These are phyloP conservation scores for Aelia acuminata DNA, from an alignment of 2,888 invertebrate genomes.

Conservation along the genomic window DNA sequence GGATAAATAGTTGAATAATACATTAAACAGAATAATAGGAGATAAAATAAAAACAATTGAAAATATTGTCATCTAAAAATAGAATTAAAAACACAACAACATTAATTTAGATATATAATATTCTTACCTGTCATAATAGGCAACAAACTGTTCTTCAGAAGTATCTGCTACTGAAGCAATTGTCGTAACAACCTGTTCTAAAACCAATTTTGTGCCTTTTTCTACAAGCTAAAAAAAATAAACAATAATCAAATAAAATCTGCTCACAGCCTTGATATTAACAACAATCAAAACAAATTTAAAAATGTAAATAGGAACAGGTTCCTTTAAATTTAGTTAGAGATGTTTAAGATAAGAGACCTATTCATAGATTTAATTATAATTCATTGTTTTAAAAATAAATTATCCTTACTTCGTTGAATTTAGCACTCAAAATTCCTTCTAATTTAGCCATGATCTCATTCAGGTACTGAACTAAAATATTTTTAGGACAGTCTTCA, in stretches of 20 bases:
- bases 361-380: conserved; percentile 49
- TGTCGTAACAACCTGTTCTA: conserved; percentile 99
- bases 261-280: too few relatives aligned
- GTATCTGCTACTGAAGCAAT: conserved; percentile 99
- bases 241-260: neutral
- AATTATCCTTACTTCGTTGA: conserved; percentile 81
- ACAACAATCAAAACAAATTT: too few relatives aligned
- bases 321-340: neutral
- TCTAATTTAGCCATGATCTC: conserved; percentile 93
- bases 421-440: conserved; percentile 89
- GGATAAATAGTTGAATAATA: too few relatives aligned
- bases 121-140: conserved; percentile 88
- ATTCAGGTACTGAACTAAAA: conserved; percentile 91
- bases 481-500: conserved; percentile 97
- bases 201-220: conserved; percentile 93
- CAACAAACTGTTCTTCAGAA: conserved; percentile 94
- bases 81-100: too few relatives aligned
- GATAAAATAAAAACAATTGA: too few relatives aligned
- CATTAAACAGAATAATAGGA: too few relatives aligned
- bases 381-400: neutral
- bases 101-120: neutral
- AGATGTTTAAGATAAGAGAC: neutral
- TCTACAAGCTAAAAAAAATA: conserved; percentile 80
- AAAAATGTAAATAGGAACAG: neutral
- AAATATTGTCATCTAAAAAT: too few relatives aligned